Evolutionary conservation across 2,113 vertebrate genomes (phyloP).

Genomic region (Acinonyx jubatus): DNA sequence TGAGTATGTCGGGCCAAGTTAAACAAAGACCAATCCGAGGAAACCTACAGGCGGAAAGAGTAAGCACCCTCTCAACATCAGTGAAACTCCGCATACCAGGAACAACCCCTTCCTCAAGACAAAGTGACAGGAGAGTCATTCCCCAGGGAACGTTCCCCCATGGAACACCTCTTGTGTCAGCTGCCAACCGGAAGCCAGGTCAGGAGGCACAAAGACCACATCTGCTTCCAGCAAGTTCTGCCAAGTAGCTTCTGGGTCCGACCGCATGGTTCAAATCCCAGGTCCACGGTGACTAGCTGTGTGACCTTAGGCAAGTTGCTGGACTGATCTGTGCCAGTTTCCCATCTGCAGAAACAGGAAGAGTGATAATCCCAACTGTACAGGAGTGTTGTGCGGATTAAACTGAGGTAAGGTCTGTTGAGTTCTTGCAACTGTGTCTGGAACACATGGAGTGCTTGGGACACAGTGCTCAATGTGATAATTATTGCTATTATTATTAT

Average conservation of each 20-base stretch:
- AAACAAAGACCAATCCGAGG: neutral
- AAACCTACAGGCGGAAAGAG: neutral
- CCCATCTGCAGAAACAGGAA: neutral
- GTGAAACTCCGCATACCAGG: neutral
- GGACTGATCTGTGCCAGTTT: neutral
- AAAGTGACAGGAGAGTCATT: neutral
- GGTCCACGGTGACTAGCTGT: neutral
- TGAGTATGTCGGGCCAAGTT: neutral
- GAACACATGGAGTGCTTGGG: neutral
- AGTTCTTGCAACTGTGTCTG: neutral
- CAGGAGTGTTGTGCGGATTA: neutral
- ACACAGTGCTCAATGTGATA: neutral
- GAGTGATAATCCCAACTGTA: neutral
- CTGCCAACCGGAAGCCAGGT: neutral
- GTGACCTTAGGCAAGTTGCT: neutral
- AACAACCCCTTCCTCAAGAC: neutral
- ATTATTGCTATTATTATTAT: neutral
- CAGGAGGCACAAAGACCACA: neutral
- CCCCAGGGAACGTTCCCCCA: fast-evolving
- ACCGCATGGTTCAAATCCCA: neutral
- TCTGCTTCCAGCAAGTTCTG: neutral
- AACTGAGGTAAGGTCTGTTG: neutral
- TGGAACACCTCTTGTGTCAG: neutral
- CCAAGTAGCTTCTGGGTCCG: neutral
- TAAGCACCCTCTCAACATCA: neutral